Evolutionary conservation across 2,797 vertebrate genomes (phyloP).

Genomic region (Tangara arthus): DNA sequence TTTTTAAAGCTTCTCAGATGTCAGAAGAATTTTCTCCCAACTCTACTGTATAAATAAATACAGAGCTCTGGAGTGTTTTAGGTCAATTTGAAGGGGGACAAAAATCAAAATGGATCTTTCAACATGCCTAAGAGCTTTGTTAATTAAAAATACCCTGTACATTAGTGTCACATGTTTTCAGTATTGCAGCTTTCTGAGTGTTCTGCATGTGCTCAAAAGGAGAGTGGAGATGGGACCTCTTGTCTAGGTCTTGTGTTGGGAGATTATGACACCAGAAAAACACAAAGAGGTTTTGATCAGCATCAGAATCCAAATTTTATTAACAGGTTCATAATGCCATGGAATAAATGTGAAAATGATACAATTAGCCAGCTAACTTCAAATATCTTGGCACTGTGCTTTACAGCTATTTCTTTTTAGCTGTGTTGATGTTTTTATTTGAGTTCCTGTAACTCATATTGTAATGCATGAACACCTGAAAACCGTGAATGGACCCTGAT

Average conservation of each 20-base stretch:
- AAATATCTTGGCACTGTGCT: background rate
- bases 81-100: background rate
- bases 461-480: background rate
- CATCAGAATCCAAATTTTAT: background rate
- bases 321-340: background rate
- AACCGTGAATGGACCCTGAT: background rate
- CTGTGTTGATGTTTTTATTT: background rate
- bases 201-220: background rate
- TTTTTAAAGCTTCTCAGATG: background rate
- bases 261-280: background rate
- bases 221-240: background rate
- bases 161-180: background rate
- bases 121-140: background rate
- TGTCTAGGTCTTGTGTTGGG: background rate
- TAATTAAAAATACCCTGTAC: background rate
- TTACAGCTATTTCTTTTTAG: background rate
- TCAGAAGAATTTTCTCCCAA: slow-evolving; percentile 8
- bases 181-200: background rate
- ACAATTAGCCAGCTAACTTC: background rate
- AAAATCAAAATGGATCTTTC: background rate
- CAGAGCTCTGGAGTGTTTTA: background rate
- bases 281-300: background rate
- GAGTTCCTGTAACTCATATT: background rate
- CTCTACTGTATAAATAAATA: background rate
- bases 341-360: background rate